Conservation (phyloP, 2,797 vertebrate genomes). For the Paguma larvata region DNA sequence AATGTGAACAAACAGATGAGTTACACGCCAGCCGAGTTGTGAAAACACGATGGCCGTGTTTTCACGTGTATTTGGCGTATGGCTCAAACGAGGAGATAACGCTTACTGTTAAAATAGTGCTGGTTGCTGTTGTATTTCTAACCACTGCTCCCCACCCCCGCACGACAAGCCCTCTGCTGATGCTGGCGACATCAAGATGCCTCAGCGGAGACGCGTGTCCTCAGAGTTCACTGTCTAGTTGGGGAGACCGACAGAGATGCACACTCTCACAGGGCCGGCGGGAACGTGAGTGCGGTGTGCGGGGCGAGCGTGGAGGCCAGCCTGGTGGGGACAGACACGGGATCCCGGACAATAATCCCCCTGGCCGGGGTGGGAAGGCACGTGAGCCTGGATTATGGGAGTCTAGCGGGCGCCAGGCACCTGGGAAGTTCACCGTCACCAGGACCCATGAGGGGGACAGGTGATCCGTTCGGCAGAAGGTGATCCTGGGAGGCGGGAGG, state of each 20-base stretch:
- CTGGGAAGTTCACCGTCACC: not conserved
- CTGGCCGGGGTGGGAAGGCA: no score
- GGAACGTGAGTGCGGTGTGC: not conserved
- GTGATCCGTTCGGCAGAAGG: not conserved
- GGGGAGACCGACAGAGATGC: not conserved
- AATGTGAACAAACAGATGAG: no score
- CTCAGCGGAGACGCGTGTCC: fast-evolving
- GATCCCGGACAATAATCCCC: not conserved
- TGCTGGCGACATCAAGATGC: no score
- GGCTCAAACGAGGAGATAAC: not conserved
- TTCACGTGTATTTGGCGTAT: fast-evolving
- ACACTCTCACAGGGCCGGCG: not conserved
- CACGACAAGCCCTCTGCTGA: not conserved
- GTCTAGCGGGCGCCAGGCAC: fast-evolving
- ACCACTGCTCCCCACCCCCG: no score
- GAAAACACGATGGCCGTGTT: not conserved
- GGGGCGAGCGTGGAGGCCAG: no score
- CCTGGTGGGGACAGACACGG: no score
- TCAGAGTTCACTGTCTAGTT: fast-evolving
- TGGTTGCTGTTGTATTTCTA: not conserved
- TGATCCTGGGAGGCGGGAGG: not conserved
- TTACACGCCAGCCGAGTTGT: fast-evolving
- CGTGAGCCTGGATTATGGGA: fast-evolving
- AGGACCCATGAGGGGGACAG: fast-evolving
- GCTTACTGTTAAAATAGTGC: not conserved